phyloP scores from a whole-genome alignment of 2,113 vertebrate species.

The Lagopus muta region DNA sequence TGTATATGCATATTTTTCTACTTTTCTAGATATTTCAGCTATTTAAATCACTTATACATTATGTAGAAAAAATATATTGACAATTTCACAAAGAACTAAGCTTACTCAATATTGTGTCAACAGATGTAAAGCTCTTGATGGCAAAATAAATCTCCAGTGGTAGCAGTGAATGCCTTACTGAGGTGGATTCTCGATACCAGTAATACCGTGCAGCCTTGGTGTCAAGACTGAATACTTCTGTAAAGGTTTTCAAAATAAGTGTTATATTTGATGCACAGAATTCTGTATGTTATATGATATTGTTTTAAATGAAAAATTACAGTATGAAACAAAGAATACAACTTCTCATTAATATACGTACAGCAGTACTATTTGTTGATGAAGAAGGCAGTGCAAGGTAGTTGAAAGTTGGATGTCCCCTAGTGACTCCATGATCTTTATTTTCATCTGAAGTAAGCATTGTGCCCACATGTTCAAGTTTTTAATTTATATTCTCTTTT shows the following conservation, averaged over 20 bases:
- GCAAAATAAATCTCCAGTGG: not conserved
- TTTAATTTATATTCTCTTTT: not conserved
- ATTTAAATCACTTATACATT: not conserved
- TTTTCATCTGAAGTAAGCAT: not conserved
- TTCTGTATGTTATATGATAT: not conserved
- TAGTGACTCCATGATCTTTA: not conserved
- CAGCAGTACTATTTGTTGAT: not conserved
- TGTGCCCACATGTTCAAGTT: not conserved
- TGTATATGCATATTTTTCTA: not conserved
- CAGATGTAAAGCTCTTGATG: not conserved
- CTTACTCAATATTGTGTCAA: not conserved
- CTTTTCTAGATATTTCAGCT: not conserved
- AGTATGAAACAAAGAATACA: not conserved
- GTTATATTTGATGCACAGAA: constrained; percentile 23
- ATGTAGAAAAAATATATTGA: not conserved
- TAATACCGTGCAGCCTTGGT: not conserved
- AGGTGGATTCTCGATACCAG: not conserved
- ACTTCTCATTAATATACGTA: not conserved
- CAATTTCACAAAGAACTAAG: not conserved
- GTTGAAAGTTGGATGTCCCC: not conserved
- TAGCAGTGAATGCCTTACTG: not conserved
- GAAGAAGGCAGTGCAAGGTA: not conserved
- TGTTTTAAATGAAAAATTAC: not conserved
- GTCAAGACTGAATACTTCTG: not conserved
- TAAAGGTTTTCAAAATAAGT: not conserved